Conservation (phyloP, 2,888 invertebrate genomes). For the Amiota minor region DNA sequence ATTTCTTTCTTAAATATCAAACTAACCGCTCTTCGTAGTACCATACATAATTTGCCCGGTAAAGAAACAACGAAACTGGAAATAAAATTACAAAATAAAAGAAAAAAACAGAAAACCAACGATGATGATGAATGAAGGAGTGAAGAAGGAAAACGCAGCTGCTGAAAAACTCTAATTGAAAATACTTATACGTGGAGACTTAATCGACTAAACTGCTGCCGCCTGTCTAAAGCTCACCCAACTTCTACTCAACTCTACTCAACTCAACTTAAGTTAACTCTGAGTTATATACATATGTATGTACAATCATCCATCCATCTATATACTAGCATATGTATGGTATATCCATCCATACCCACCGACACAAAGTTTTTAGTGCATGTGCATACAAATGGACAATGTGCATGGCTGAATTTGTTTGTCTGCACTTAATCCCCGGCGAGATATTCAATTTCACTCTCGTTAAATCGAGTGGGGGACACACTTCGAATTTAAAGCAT, state of each 20-base stretch:
- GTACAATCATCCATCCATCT: too few species aligned
- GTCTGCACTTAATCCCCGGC: conserved; percentile 48
- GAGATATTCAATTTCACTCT: conserved; percentile 60
- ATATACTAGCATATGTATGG: too few species aligned
- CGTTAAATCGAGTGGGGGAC: conserved; percentile 37
- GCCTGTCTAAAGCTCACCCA: conserved; percentile 5
- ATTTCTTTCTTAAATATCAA: too few species aligned
- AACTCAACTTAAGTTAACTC: too few species aligned
- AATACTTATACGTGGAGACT: background rate
- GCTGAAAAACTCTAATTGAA: conserved; percentile 2
- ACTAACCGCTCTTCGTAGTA: too few species aligned
- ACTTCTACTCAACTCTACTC: conserved; percentile 30
- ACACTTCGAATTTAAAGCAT: conserved; percentile 42
- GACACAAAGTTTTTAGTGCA: too few species aligned
- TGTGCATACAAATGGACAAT: too few species aligned
- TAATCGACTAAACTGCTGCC: background rate
- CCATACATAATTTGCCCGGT: too few species aligned
- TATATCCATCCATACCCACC: too few species aligned
- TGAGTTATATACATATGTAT: too few species aligned
- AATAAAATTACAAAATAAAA: conserved; percentile 4
- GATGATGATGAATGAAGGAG: conserved; percentile 25
- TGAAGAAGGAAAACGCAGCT: conserved; percentile 3
- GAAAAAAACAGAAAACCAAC: conserved; percentile 4
- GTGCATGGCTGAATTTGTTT: conserved; percentile 41
- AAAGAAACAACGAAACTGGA: background rate